Base-by-base conservation (phyloP, 92 coral and sea anemone genomes). In the Heteractis magnifica region DNA sequence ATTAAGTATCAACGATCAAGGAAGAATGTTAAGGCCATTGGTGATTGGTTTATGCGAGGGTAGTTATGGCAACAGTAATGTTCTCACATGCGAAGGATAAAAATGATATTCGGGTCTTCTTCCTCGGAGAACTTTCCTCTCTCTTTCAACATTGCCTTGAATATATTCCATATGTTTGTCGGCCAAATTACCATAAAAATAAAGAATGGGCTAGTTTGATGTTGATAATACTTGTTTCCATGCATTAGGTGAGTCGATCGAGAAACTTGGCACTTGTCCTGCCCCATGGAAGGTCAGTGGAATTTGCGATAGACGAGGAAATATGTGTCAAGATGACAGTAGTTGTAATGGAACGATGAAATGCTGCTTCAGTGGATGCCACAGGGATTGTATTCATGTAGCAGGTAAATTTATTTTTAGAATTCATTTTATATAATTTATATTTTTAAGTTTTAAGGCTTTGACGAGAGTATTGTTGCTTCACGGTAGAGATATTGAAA, bases 321-420 rank as follows among this genome's bases (percentile, higher is more conserved):
- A 86, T 70, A 81, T 56, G 88, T 93, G 97, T 70, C 51, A n/a
- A 51, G 68, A 70, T 4, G 92, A 93, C 16, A 23, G 44, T 6
- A 90, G 86, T 8, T 93, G 97, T 76, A 79, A 79, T 11, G 78
- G 72, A 20, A 52, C 70, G 4, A 71, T 78, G 52, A 91, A 86
- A 65, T 93, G 97, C 76, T 93, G 97, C 82, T 91, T 82, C 71
- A 91, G 86, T 82, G 97, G 97, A 15, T 93, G 97, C 44, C 94
- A 91, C 58, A 90, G 84, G 18, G 91, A 87, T n/a, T 91, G 97
- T 74, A 83, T 93, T 19, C 6, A 23, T 68, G 19, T 26, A 20
- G 73, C 73, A 68, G 73, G 73, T 68, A 8, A 8, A 12, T 53
- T 53, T 53, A 12, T 12, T 8, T 8, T 53, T 53, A 53, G 44